These are phyloP conservation scores for Psammodynastes pulverulentus DNA, from an alignment of 2,113 vertebrate species.

Conservation along the genomic window DNA sequence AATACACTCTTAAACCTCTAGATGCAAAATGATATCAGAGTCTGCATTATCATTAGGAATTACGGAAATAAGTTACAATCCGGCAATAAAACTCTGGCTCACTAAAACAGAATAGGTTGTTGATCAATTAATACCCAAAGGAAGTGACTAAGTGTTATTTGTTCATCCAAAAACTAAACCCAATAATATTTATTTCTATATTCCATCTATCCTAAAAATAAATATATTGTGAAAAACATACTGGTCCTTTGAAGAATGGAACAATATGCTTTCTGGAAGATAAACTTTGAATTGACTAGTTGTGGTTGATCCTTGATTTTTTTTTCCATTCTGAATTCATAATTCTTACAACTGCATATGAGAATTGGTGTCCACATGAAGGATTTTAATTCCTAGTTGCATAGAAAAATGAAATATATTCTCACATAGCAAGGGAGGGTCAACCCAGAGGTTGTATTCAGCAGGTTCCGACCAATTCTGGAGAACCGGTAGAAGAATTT, in stretches of 20 bases:
- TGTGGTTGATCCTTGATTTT: not conserved
- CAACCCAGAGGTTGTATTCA: no score
- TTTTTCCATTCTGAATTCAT: not conserved
- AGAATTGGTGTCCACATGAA: not conserved
- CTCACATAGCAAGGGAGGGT: not conserved
- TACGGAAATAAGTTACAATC: not conserved
- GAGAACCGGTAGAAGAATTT: no score
- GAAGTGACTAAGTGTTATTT: not conserved
- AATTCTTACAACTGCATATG: not conserved
- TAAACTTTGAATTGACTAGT: not conserved
- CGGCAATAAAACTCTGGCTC: not conserved
- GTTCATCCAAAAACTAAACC: not conserved
- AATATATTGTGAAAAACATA: not conserved
- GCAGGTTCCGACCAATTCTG: no score
- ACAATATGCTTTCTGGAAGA: not conserved
- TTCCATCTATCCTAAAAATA: not conserved
- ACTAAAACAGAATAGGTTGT: not conserved
- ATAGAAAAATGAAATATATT: not conserved
- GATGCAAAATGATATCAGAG: not conserved
- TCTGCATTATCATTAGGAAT: accelerated
- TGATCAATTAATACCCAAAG: not conserved
- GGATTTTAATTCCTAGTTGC: not conserved
- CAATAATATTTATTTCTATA: not conserved
- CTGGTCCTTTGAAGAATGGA: not conserved
- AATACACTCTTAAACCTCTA: accelerated